Evolutionary conservation across 1,140 invertebrate species (phyloP).

Genomic region (Zophobas morio): DNA sequence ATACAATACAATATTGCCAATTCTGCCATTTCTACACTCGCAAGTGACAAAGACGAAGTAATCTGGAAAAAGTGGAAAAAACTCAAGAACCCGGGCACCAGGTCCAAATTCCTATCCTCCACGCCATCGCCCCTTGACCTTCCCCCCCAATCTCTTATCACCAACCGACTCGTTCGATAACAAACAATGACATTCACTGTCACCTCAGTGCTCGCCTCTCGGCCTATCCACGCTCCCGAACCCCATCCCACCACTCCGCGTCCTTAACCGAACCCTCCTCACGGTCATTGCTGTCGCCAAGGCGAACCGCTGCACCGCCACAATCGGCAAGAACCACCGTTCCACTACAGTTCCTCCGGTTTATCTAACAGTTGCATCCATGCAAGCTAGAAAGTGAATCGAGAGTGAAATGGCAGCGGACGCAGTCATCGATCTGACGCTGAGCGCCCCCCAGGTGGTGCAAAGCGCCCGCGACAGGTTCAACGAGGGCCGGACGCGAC

Average conservation of each 20-base stretch:
- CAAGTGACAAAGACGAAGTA: too few species aligned
- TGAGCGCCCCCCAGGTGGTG: slow-evolving; percentile 7
- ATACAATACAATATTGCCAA: too few species aligned
- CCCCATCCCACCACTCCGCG: background rate
- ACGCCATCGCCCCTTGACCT: too few species aligned
- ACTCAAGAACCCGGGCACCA: too few species aligned
- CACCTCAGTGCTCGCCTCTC: too few species aligned
- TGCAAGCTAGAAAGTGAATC: slow-evolving; percentile 34
- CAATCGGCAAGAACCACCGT: slow-evolving; percentile 9
- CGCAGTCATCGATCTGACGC: slow-evolving; percentile 18
- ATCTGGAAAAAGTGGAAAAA: too few species aligned
- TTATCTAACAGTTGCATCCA: slow-evolving; percentile 41
- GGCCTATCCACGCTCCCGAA: background rate
- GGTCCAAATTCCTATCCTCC: too few species aligned
- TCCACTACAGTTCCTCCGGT: slow-evolving; percentile 23
- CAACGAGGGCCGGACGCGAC: slow-evolving; percentile 79
- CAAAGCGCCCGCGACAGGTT: slow-evolving; percentile 66
- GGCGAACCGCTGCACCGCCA: background rate
- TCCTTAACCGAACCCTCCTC: background rate
- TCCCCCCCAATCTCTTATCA: too few species aligned
- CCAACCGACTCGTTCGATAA: too few species aligned
- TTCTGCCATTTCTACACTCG: too few species aligned
- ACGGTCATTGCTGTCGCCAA: slow-evolving; percentile 17
- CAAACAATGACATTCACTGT: background rate
- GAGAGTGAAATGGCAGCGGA: background rate